Conservation (phyloP, 1,140 invertebrate genomes). For the Marisa cornuarietis region DNA sequence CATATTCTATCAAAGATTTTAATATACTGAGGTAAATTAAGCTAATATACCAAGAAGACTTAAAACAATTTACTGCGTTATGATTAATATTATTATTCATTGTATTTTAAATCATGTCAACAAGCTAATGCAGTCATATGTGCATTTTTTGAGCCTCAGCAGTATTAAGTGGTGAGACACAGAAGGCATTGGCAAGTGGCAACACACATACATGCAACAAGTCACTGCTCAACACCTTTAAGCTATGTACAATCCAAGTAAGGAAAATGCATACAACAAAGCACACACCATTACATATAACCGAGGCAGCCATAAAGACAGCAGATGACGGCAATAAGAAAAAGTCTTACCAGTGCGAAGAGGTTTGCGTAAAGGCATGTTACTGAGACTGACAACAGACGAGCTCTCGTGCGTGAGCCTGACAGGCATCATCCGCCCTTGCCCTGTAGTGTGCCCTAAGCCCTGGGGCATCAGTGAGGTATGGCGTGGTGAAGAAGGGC, state of each 20-base stretch:
- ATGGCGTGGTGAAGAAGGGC: slow-evolving; percentile 67
- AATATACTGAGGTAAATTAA: too few species aligned
- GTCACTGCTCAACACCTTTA: not conserved
- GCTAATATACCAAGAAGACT: too few species aligned
- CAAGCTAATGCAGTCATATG: too few species aligned
- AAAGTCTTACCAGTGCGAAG: slow-evolving; percentile 76
- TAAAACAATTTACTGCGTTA: too few species aligned
- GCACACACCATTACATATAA: not conserved
- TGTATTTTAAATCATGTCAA: too few species aligned
- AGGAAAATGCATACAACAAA: not conserved
- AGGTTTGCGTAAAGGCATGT: slow-evolving; percentile 87
- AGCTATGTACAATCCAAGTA: not conserved
- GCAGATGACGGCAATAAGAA: not conserved
- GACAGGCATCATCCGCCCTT: slow-evolving; percentile 73
- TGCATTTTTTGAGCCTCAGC: not conserved
- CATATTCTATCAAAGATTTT: too few species aligned
- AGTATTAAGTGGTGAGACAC: slow-evolving; percentile 6
- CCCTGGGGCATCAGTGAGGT: not conserved
- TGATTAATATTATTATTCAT: too few species aligned
- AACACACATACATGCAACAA: not conserved
- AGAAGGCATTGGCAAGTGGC: not conserved
- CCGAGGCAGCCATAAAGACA: not conserved
- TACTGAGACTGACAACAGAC: slow-evolving; percentile 91
- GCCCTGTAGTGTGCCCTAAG: not conserved
- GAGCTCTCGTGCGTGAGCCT: slow-evolving; percentile 93